These are phyloP conservation scores for Caenorhabditis becei DNA, from an alignment of 2,888 invertebrate genomes.

Conservation along the genomic window DNA sequence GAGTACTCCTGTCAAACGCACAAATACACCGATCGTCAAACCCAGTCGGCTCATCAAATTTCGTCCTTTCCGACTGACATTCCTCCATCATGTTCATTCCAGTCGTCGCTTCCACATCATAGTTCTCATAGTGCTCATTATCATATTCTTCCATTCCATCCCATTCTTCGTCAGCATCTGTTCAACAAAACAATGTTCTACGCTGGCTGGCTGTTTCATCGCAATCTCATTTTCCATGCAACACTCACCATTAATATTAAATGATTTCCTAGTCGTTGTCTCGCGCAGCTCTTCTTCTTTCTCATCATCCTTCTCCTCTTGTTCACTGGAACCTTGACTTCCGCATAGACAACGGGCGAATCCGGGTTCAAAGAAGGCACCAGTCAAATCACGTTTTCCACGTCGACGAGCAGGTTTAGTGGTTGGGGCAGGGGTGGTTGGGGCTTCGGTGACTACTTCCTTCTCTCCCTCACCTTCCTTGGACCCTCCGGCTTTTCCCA, in stretches of 20 bases:
- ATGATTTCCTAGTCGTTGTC: slow-evolving; percentile 60
- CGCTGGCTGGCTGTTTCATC: not conserved
- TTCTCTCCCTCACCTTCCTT: slow-evolving; percentile 45
- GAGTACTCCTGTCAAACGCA: slow-evolving; percentile 75
- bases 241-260: slow-evolving; percentile 59
- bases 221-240: slow-evolving; percentile 21
- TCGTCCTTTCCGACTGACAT: slow-evolving; percentile 65
- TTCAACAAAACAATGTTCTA: not conserved
- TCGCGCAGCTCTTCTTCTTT: slow-evolving; percentile 35
- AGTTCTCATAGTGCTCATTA: slow-evolving; percentile 57
- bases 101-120: slow-evolving; percentile 48
- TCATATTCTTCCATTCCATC: slow-evolving; percentile 61
- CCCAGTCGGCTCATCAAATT: slow-evolving; percentile 70
- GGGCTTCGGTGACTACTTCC: slow-evolving; percentile 32
- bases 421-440: slow-evolving; percentile 54
- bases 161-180: slow-evolving; percentile 61
- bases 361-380: slow-evolving; percentile 73
- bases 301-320: slow-evolving; percentile 55
- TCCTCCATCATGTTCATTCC: slow-evolving; percentile 60
- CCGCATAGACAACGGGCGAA: slow-evolving; percentile 69
- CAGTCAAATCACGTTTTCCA: slow-evolving; percentile 62
- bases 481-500: slow-evolving; percentile 74
- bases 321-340: slow-evolving; percentile 57
- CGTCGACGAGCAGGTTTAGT: slow-evolving; percentile 45
- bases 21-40: slow-evolving; percentile 74